Evolutionary conservation across 2,888 invertebrate species (phyloP).

Genomic region (Lycocerus yunnanus): DNA sequence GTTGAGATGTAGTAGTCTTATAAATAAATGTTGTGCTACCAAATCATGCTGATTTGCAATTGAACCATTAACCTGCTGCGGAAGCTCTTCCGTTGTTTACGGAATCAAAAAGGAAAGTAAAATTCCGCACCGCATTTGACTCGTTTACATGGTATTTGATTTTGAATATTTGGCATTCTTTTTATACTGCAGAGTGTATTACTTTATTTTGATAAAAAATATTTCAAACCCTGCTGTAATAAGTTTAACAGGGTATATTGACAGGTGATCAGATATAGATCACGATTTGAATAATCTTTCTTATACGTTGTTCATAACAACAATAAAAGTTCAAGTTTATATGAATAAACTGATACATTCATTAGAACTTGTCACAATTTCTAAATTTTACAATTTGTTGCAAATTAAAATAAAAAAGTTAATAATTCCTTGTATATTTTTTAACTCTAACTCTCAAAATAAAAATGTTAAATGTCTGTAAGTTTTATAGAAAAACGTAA

Average conservation of each 20-base stretch:
- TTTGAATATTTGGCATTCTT: not conserved
- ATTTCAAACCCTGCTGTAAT: not conserved
- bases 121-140: not conserved
- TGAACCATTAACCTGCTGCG: not conserved
- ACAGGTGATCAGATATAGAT: not conserved
- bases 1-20: no score
- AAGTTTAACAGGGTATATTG: not conserved
- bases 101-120: not conserved
- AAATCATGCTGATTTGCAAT: not conserved
- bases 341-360: no score
- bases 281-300: not conserved
- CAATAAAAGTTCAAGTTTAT: no score
- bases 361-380: no score
- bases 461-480: no score
- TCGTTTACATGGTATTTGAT: not conserved
- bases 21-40: no score
- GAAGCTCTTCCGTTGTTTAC: not conserved
- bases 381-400: no score
- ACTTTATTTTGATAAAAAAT: not conserved
- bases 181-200: not conserved
- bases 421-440: no score
- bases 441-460: no score
- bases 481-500: no score
- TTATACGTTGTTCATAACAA: no score
- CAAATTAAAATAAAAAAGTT: no score